A percentile compares a stretch with the other conserved stretches of the same genome.
Conservation (phyloP, 2,888 invertebrate genomes). For the Cephus pygmeus region DNA sequence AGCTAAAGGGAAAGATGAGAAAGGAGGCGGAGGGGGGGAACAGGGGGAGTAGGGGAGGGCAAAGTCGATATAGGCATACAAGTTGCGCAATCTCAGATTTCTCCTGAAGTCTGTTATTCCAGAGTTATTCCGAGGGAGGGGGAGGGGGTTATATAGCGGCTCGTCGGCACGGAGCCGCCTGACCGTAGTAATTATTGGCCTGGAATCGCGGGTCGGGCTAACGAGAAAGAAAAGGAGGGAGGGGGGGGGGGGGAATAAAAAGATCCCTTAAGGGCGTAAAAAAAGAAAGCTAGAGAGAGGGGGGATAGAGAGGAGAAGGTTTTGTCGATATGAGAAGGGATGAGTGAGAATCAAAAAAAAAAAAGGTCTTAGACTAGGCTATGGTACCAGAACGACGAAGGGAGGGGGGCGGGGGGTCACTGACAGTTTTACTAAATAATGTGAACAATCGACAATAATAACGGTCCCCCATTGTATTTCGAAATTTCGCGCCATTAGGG, state of each 20-base stretch:
- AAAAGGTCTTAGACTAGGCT: conserved; percentile 22
- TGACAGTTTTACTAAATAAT: no score
- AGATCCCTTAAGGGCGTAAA: no score
- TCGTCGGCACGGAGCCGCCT: conserved; percentile 17
- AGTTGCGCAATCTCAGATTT: conserved; percentile 29
- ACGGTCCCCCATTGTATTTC: no score
- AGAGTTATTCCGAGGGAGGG: conserved; percentile 10
- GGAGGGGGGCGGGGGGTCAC: no score
- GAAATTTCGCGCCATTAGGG: no score
- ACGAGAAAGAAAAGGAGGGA: conserved; percentile 17
- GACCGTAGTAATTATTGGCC: conserved; percentile 39
- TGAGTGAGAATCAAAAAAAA: neutral
- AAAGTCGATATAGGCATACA: conserved; percentile 25
- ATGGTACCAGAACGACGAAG: neutral
- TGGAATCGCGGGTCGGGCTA: conserved; percentile 28
- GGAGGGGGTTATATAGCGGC: conserved; percentile 10
- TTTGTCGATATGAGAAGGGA: no score
- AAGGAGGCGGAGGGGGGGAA: neutral
- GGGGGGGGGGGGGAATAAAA: no score
- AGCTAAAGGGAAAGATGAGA: conserved; percentile 23
- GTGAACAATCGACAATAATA: no score
- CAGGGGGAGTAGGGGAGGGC: conserved; percentile 10
- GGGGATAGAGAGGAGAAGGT: neutral
- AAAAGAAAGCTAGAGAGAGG: neutral
- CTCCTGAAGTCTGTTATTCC: conserved; percentile 20